Conservation (phyloP, 2,113 vertebrate genomes). For the Phyllostomus hastatus region DNA sequence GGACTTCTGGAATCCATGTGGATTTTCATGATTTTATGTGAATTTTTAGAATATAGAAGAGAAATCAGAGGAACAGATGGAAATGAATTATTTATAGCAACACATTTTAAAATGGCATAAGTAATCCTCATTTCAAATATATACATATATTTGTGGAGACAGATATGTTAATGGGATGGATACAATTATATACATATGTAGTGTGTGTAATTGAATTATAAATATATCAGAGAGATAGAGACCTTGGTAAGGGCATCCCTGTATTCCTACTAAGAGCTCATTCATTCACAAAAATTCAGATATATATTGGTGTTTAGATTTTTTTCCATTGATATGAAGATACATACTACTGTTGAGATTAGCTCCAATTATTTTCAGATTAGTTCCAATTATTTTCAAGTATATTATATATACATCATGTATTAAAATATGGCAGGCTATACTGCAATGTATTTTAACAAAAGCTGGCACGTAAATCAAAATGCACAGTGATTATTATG, state of each 20-base stretch:
- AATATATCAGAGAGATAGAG: constrained; percentile 31
- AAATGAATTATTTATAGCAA: constrained; percentile 54
- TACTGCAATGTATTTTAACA: not conserved
- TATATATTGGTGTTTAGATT: not conserved
- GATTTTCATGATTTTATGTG: constrained; percentile 39
- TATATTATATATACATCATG: not conserved
- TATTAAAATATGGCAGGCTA: not conserved
- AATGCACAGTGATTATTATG: not conserved
- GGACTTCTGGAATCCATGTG: not conserved
- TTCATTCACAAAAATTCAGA: constrained; percentile 51
- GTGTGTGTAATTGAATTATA: constrained; percentile 17
- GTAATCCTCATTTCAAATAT: constrained; percentile 37
- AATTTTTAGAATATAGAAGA: constrained; percentile 49
- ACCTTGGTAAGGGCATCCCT: not conserved
- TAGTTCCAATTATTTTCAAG: not conserved
- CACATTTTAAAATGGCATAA: constrained; percentile 46
- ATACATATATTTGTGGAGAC: constrained; percentile 33
- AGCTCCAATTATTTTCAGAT: not conserved
- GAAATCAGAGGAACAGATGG: constrained; percentile 60
- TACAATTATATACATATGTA: constrained; percentile 23
- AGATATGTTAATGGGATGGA: constrained; percentile 33
- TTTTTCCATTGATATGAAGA: not conserved
- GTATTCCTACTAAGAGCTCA: not conserved
- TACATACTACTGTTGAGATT: not conserved
- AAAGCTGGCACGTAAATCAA: not conserved